A percentile compares a stretch with the other conserved stretches of the same genome.
Conservation (phyloP, 2,888 invertebrate genomes). For the Barypeithes pellucidus region DNA sequence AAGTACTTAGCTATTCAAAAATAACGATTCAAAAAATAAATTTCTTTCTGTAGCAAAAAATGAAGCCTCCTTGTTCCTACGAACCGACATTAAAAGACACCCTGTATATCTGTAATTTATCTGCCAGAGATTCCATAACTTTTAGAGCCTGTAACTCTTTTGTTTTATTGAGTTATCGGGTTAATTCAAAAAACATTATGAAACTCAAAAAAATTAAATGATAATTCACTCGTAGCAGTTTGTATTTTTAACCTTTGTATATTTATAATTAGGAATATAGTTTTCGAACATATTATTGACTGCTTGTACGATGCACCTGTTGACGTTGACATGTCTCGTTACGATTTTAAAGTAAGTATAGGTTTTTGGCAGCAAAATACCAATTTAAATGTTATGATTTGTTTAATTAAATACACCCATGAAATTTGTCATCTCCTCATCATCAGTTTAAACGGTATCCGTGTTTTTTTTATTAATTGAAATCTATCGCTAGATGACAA, state of each 20-base stretch:
- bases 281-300: conserved; percentile 28
- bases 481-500: neutral
- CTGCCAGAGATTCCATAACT: no score
- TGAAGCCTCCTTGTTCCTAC: no score
- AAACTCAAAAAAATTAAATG: no score
- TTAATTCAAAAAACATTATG: no score
- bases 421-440: conserved; percentile 9
- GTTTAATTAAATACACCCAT: conserved; percentile 21
- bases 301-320: conserved; percentile 11
- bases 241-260: conserved; percentile 25
- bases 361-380: conserved; percentile 33
- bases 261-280: conserved; percentile 31
- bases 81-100: no score
- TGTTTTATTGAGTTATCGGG: no score
- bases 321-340: no score
- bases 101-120: no score
- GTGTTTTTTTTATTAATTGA: neutral
- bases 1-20: no score
- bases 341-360: conserved; percentile 30
- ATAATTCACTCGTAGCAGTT: conserved; percentile 8
- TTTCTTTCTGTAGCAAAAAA: no score
- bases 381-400: conserved; percentile 26
- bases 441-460: neutral
- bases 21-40: no score
- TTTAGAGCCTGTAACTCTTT: no score